These are phyloP conservation scores for Camponotus fellah DNA, from an alignment of 2,888 invertebrate genomes.

Conservation along the genomic window DNA sequence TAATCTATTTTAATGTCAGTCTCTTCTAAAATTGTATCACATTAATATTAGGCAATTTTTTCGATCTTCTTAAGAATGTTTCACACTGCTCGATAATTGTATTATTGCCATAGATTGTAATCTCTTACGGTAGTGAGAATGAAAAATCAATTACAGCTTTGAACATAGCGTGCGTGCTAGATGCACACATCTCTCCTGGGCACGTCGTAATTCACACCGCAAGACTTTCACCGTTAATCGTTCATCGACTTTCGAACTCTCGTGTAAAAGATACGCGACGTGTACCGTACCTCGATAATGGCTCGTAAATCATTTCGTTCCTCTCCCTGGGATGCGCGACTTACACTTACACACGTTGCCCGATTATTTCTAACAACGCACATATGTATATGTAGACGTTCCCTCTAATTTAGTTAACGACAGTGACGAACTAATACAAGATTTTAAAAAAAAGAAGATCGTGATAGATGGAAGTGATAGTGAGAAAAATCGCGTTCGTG, in stretches of 20 bases:
- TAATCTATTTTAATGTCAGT: neutral
- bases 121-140: neutral
- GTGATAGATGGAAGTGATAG: slow-evolving; percentile 34
- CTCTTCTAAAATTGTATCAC: neutral
- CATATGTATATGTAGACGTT: slow-evolving; percentile 1
- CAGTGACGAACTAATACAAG: slow-evolving; percentile 67
- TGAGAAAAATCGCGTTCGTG: slow-evolving; percentile 24
- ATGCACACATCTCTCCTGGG: slow-evolving; percentile 47
- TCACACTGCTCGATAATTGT: neutral
- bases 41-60: neutral
- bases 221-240: slow-evolving; percentile 70
- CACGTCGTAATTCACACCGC: slow-evolving; percentile 65
- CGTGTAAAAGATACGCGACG: slow-evolving; percentile 42
- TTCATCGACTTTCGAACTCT: slow-evolving; percentile 47
- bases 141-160: slow-evolving; percentile 32
- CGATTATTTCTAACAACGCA: slow-evolving; percentile 33
- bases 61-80: neutral
- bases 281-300: slow-evolving; percentile 49
- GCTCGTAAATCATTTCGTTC: slow-evolving; percentile 69
- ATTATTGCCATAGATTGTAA: neutral
- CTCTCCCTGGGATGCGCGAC: slow-evolving; percentile 27
- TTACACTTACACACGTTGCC: neutral
- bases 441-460: neutral
- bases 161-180: neutral
- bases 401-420: slow-evolving; percentile 67